Evolutionary conservation across 2,888 invertebrate species (phyloP), one percentile per base, ranked within the genome.

Genomic region (Ochropacha duplaris): DNA sequence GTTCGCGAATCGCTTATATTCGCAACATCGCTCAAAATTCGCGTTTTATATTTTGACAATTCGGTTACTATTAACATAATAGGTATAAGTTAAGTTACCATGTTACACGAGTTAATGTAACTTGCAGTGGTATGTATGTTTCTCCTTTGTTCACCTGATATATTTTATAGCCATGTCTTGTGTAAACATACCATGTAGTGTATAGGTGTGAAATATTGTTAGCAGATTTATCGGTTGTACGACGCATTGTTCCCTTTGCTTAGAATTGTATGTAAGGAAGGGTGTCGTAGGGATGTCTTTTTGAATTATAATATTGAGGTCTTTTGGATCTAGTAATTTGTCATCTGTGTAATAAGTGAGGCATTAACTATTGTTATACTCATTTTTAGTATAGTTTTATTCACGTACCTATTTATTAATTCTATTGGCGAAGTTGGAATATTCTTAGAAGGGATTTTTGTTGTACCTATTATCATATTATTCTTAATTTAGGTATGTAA

Each of bases 131-230:
- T 83, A 79, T 81, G 76, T 86, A 81, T 89, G 89, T 90, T 88
- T 87, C 84, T 83, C 86, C 82, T 85, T 92, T 92, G 92, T 92
- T 83, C 71, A 69, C 69, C 64, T 86, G 87, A 89, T 88, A 83
- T 85, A 85, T 90, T 92, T 92, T 90, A 92, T 84, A 69, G 82
- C 84, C 86, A 73, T 86, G 84, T 84, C 90, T 91, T 90, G 92
- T 88, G 90, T 92, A 92, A 92, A 92, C 92, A 93, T 79, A 80
- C 83, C 84, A 80, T 78, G 78, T 69, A 69, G 65, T 76, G 69
- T 84, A 85, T 83, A 86, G 86, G 88, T 88, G 90, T 90, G 87
- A 90, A 90, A 87, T 90, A 87, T 89, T 88, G 87, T 87, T 81
- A 81, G 84, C 79, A 81, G 82, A 87, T 90, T 92, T 92, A 92